A percentile compares a stretch with the other conserved stretches of the same genome.
phyloP scores from a whole-genome alignment of 2,797 vertebrate genomes.

The Hypotaenidia philippensis region DNA sequence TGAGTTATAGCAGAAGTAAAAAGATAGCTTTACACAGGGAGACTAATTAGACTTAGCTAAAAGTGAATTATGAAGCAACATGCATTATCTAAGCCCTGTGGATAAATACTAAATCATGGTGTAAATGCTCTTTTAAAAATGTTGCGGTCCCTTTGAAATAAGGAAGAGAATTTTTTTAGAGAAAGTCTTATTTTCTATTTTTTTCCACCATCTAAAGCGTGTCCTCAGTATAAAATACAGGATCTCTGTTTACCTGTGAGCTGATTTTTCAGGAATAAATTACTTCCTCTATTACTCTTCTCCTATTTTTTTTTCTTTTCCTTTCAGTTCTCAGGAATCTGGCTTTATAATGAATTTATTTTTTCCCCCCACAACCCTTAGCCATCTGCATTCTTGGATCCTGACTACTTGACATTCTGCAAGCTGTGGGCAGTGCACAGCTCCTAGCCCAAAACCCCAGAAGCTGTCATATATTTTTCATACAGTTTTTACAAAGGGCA shows the following conservation, averaged over 20 bases:
- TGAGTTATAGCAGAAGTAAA: neutral
- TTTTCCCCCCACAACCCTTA: neutral
- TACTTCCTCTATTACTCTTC: neutral
- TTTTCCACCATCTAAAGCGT: neutral
- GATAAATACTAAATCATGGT: neutral
- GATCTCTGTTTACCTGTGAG: neutral
- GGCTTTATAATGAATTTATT: neutral
- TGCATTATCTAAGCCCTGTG: neutral
- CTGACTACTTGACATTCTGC: neutral
- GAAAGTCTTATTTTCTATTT: neutral
- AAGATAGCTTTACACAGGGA: neutral
- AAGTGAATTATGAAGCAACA: neutral
- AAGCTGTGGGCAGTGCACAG: neutral
- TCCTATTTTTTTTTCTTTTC: neutral
- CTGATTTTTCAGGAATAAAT: conserved; percentile 35
- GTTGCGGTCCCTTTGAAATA: neutral
- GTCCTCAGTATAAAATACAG: neutral
- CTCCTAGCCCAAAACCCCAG: neutral
- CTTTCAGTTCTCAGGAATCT: neutral
- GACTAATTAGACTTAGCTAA: neutral
- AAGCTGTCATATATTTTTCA: neutral
- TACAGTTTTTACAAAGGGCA: neutral
- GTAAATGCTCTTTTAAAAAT: neutral
- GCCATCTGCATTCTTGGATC: neutral
- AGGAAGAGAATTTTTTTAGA: no score